Evolutionary conservation across 2,888 invertebrate species (phyloP), one percentile per base, ranked within the genome.

Genomic region (Drosophila infuscata): DNA sequence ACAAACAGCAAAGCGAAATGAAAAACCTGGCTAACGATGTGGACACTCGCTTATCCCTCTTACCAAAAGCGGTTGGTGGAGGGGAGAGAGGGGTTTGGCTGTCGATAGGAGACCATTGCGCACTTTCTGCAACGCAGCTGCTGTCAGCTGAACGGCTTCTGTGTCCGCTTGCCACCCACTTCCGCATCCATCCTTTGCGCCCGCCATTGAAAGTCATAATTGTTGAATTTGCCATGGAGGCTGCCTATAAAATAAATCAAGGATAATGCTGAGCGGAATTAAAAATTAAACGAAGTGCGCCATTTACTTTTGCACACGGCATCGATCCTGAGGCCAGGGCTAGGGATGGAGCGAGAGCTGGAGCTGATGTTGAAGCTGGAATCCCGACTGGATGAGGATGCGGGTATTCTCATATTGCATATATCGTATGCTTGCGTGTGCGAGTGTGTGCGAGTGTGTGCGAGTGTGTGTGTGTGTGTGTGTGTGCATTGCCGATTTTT

Each of bases 271-370:
- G 74, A 72, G 49, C 83, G 86, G 87, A 89, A 88, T 88, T 88
- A 88, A 88, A 88, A 88, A 90, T 88, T 88, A 87, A 87, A 89
- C 90, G 87, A 90, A 86, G 90, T 88, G 76, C 89, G 74, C 88
- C 85, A 90, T 85, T 89, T 85, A 89, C 89, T 83, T 78, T 53
- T 58, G 75, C 79, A 68, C 80, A 75, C 82, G 75, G 79, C 79
- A 78, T 70, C 77, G 71, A 65, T 76, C 53, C 74, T 35, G 60
- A 4, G 36, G 58, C 51, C 41, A 25, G 25, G 25, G 2, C 25
- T 25, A 25, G 11, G 12, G 17, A n/a, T 30, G 35, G n/a, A n/a
- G 41, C 74, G 25, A 53, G 2, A 41, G 60, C 48, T 49, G n/a
- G 8, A 17, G 30, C 32, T 36, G 46, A 8, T 25, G 46, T 20